Evolutionary conservation across 2,113 vertebrate genomes (phyloP), one percentile per base, ranked within the genome.

Genomic region (Zosterops pallidus): DNA sequence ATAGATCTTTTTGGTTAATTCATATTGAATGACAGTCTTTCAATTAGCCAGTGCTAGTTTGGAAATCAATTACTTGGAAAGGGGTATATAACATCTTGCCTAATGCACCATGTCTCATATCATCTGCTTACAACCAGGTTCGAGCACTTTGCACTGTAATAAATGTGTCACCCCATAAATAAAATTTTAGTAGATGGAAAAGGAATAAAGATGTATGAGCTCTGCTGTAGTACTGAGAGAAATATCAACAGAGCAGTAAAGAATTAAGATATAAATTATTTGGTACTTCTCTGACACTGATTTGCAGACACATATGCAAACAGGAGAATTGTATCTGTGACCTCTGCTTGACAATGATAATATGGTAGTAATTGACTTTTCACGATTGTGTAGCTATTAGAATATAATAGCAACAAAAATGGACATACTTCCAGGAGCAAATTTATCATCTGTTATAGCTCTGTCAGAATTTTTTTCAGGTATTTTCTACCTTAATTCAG

Each of bases 401-500:
- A 72, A 39, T 39, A 39, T 39, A 39, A 39, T 39, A 39, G 39
- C 39, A 39, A 92, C 8, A 65, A 90, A 88, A 86, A 84, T 39
- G 67, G 70, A n/a, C 72, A 23, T 84, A 79, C 46, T 92, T 90
- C 23, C 28, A 31, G 68, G 86, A 77, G 67, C 20, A 94, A 70
- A 31, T 33, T 60, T 81, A 82, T 88, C 20, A 62, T 68, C 65
- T 23, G n/a, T 76, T 80, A 46, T 12, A 82, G 39, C 79, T 94
- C 44, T 57, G 46, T 59, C 75, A 88, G 63, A 91, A 94, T 94
- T 55, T 65, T 67, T 92, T 91, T 85, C 60, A 95, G 68, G 62
- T 92, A 55, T 87, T 95, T 95, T 92, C 88, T 76, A 57, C 55
- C 81, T 92, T 91, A 84, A 94, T 84, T 90, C 65, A 84, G 28